Percentiles rank a stretch among this genome's conserved stretches.
phyloP scores from a whole-genome alignment of 2,797 vertebrate genomes.

The Tragelaphus eurycerus region DNA sequence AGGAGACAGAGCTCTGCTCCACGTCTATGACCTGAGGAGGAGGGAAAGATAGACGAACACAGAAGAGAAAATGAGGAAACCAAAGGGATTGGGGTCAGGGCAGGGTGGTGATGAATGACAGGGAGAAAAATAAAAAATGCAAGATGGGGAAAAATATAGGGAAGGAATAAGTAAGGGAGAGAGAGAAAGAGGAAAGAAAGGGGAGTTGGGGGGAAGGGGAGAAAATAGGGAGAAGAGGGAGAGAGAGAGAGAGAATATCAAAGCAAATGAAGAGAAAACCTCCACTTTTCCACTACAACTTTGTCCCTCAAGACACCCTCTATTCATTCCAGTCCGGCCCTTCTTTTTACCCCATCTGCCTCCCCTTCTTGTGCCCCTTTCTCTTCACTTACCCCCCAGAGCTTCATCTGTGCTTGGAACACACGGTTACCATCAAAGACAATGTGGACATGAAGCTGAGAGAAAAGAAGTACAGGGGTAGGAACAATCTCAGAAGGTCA shows the following conservation, averaged over 20 bases:
- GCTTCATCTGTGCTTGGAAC: constrained; percentile 90
- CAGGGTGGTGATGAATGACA: not conserved
- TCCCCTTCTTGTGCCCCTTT: not conserved
- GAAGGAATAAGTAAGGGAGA: not conserved
- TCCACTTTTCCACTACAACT: not conserved
- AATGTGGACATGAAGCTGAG: constrained; percentile 88
- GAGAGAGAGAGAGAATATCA: constrained; percentile 7
- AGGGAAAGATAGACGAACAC: constrained; percentile 50
- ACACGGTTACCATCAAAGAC: constrained; percentile 91
- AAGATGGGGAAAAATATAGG: not conserved
- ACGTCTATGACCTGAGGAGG: constrained; percentile 87
- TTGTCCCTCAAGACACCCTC: constrained; percentile 25
- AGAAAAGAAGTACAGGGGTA: constrained; percentile 61
- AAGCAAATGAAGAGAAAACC: constrained; percentile 50
- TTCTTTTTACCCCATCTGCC: not conserved
- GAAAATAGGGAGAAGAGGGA: not conserved
- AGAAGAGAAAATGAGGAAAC: constrained; percentile 40
- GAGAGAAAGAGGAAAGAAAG: not conserved
- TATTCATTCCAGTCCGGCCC: not conserved
- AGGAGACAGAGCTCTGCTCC: constrained; percentile 88
- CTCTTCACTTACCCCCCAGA: constrained; percentile 92
- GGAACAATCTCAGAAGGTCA: constrained; percentile 40
- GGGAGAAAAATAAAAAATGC: not conserved
- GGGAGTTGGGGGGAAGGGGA: too few species aligned
- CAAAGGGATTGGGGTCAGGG: not conserved